A percentile compares a stretch with the other conserved stretches of the same genome.
phyloP scores from a whole-genome alignment of 2,888 invertebrate genomes.

The Megalurothrips usitatus region DNA sequence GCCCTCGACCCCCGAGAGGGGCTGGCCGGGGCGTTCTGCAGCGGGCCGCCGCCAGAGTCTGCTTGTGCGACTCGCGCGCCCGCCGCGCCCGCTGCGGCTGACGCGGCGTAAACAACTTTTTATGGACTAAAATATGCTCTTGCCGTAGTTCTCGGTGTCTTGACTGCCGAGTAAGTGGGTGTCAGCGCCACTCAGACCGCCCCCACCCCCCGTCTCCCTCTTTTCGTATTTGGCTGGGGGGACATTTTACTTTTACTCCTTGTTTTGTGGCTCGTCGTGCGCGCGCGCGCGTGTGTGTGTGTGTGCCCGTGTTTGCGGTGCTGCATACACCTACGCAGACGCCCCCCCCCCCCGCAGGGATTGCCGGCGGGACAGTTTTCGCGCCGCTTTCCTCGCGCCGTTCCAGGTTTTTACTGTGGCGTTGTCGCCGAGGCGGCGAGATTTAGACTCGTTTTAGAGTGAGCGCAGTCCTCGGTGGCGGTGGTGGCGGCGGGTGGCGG shows the following conservation, averaged over 20 bases:
- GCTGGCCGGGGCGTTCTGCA: no score
- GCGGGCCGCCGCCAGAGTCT: no score
- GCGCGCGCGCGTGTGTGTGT: background rate
- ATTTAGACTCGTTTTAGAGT: no score
- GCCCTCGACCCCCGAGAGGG: no score
- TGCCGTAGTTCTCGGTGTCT: conserved; percentile 1
- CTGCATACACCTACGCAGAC: no score
- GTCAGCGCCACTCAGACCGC: background rate
- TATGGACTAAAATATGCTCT: conserved; percentile 21
- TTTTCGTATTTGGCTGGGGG: no score
- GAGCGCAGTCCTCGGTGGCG: background rate
- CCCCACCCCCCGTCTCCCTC: background rate
- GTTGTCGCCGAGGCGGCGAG: background rate
- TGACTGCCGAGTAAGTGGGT: conserved; percentile 22
- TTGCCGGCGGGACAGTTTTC: no score
- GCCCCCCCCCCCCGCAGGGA: no score
- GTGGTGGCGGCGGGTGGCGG: no score
- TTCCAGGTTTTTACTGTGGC: background rate
- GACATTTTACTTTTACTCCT: background rate
- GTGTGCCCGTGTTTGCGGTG: no score
- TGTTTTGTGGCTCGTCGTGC: background rate
- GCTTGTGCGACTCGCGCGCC: background rate
- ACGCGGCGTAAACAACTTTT: conserved; percentile 22
- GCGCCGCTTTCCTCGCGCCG: no score
- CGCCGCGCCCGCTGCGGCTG: conserved; percentile 6